Conservation (phyloP, 2,797 vertebrate species). For the Gorsachius magnificus region DNA sequence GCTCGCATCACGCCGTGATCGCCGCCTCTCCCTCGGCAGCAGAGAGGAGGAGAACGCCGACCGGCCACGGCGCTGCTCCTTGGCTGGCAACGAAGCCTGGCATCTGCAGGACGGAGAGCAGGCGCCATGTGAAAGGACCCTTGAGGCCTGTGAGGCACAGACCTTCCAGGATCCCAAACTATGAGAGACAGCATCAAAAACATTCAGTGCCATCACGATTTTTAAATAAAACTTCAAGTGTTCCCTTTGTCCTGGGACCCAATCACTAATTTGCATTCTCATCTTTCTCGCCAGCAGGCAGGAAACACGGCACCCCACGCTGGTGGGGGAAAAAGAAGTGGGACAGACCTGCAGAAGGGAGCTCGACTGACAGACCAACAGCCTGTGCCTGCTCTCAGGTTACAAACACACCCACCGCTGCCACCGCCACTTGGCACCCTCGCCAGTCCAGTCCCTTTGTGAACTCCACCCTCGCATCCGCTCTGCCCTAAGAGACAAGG, state of each 20-base stretch:
- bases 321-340: not conserved
- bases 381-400: constrained; percentile 53
- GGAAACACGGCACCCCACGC: not conserved
- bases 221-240: constrained; percentile 44
- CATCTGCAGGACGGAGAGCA: constrained; percentile 32
- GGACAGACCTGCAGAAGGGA: constrained; percentile 35
- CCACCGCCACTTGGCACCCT: constrained; percentile 28
- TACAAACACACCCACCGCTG: constrained; percentile 25
- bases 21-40: constrained; percentile 70
- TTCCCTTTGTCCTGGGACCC: constrained; percentile 10
- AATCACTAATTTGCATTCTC: constrained; percentile 45
- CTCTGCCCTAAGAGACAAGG: constrained; percentile 44
- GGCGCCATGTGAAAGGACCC: constrained; percentile 19
- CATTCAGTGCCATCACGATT: constrained; percentile 41
- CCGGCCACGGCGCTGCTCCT: constrained; percentile 68
- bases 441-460: constrained; percentile 30
- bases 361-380: constrained; percentile 3
- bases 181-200: constrained; percentile 37
- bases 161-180: constrained; percentile 61
- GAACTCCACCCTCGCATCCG: constrained; percentile 52
- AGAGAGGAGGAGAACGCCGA: constrained; percentile 41
- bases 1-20: constrained; percentile 39
- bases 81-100: constrained; percentile 64
- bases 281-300: constrained; percentile 60
- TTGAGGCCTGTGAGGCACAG: constrained; percentile 36